Base-by-base conservation (phyloP, 2,888 invertebrate genomes). In the Callyntrura sp. region DNA sequence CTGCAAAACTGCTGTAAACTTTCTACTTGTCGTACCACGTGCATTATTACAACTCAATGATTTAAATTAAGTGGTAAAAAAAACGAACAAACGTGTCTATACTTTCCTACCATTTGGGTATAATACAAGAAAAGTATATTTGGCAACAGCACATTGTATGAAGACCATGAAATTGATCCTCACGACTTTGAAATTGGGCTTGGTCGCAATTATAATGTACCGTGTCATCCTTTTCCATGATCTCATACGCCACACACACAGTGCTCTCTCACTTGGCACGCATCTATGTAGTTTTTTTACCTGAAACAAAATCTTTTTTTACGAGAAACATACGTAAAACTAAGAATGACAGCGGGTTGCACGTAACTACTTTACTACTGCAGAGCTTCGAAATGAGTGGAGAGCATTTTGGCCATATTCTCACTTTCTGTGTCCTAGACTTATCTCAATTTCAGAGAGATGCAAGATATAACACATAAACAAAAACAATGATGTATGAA, bases 81-180 rank as follows among this genome's bases (percentile, higher is more conserved):
- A 70, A 48, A 70, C n/a, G 12, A 14, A 14, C 6, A 12, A 14
- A 60, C 35, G 57, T 9, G 23, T 73, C 20, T 14, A 55, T 23
- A 51, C 23, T 25, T 11, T 23, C 62, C 2, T 73, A 73, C 45
- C 51, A 23, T 73, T n/a, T 73, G 6, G 35, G 6, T 35, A 35
- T 35, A 35, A 17, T 51, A 23, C n/a, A 28, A 17, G 79, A 25
- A 81, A 35, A 68, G 85, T 51, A 85, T 90, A 90, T 91, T 91
- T 91, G 90, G 91, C 91, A 90, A 91, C 90, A 91, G 90, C 90
- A 91, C 79, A 91, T 60, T 88, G 88, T 89, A 86, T 90, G 92
- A 92, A 87, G 82, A 85, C 90, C 92, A 91, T 92, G 92, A 92
- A 92, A 92, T 91, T 91, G 90, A 92, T 92, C 91, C 91, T 91